Base-by-base conservation (phyloP, 2,797 vertebrate genomes). In the Phoebastria nigripes region DNA sequence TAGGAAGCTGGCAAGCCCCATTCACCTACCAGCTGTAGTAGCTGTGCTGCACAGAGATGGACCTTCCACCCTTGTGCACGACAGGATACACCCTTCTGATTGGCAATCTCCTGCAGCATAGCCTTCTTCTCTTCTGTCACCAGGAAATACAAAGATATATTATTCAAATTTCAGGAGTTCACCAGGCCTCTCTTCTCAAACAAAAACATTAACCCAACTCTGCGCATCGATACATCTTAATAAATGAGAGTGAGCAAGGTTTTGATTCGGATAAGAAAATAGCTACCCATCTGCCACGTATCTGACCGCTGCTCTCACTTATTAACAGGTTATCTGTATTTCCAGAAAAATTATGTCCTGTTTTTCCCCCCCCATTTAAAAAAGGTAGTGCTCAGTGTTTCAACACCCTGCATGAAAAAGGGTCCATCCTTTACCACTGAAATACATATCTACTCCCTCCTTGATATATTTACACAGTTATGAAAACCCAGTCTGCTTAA, bases 61-160 rank as follows among this genome's bases (percentile, higher is more conserved):
- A 99, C 99, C 96, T 99, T 99, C 99, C 99, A 99, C 87, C 99
- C 99, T 96, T 99, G 99, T 24, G 99, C 99, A 86, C 99, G 98
- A 94, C 99, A 99, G 31, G 99, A 99, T 25, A 99, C 99, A 12
- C 99, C 99, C 97, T 99, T 99, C 98, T 99, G 99, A 95, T 98
- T 99, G 96, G 99, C 99, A 97, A 99, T 99, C 77, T 99, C 99
- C 96, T 99, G 99, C 28, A 99, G 97, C 93, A 98, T 98, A 86
- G 99, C 98, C 97, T 99, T 99, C 98, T 99, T 99, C 97, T 99
- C 99, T 96, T 99, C 99, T 99, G 98, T 41, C 95, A 94, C 46
- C 80, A 54, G 67, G 62, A 67, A 96, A 95, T 12, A 92, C 62
- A 77, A 93, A 82, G 11, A 65, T 1, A 61, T 0, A 7, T 47